phyloP scores from a whole-genome alignment of 64 coral and sea anemone species.

The Stylophora pistillata region DNA sequence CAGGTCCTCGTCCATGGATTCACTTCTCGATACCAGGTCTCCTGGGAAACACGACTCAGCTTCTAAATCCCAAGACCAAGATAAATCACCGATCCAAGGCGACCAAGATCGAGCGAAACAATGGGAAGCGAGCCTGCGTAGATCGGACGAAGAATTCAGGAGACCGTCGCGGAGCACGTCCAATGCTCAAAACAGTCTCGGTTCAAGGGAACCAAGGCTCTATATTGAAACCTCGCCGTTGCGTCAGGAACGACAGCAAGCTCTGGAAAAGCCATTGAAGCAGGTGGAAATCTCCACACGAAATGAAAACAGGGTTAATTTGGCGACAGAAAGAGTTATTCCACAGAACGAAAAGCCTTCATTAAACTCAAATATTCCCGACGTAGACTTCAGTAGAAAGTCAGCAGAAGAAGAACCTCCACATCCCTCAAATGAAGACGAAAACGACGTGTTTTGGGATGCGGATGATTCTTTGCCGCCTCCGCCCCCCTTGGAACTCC shows the following conservation, averaged over 20 bases:
- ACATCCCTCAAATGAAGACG: slow-evolving; percentile 39
- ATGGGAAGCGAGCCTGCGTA: background rate
- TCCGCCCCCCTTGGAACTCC: slow-evolving; percentile 70
- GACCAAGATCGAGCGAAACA: background rate
- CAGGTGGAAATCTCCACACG: background rate
- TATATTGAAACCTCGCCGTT: background rate
- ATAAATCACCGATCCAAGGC: background rate
- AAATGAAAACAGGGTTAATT: background rate
- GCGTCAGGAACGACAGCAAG: background rate
- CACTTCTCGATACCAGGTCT: slow-evolving; percentile 1
- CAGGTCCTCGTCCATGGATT: slow-evolving; percentile 44
- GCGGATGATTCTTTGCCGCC: slow-evolving; percentile 75
- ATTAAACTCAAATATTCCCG: background rate
- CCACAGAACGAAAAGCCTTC: background rate
- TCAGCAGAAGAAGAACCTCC: background rate
- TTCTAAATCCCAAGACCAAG: background rate
- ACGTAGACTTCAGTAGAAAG: background rate
- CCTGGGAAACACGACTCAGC: background rate
- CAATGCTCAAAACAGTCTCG: background rate
- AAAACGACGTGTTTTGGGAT: slow-evolving; percentile 57
- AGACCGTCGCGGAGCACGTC: background rate
- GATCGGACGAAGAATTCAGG: background rate
- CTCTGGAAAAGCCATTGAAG: background rate
- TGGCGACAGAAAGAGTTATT: background rate
- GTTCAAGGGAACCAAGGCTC: background rate